Percentiles rank a stretch among this genome's conserved stretches.
Evolutionary conservation across 2,888 invertebrate genomes (phyloP).

Genomic region (Macropis europaea): DNA sequence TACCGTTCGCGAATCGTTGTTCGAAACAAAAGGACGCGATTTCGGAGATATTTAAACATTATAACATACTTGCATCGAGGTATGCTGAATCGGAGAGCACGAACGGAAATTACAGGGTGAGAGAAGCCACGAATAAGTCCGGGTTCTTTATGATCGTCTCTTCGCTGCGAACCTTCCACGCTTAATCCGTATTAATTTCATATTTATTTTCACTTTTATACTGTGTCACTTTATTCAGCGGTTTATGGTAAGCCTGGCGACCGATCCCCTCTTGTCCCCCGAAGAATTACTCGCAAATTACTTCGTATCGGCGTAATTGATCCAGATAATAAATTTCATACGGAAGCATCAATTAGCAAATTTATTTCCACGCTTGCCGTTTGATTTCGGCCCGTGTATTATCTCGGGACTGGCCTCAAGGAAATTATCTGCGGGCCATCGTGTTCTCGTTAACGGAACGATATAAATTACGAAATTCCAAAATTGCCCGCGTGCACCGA

Average conservation of each 20-base stretch:
- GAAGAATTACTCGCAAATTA: constrained; percentile 21
- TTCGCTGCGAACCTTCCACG: neutral
- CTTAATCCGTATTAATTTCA: constrained; percentile 2
- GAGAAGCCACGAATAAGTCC: neutral
- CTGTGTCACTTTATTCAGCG: neutral
- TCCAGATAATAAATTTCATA: constrained; percentile 37
- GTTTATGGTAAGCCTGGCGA: neutral
- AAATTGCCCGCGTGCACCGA: constrained; percentile 9
- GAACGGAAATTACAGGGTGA: neutral
- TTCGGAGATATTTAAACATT: no score
- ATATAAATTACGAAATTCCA: constrained; percentile 38
- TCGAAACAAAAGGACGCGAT: no score
- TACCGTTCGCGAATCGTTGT: no score
- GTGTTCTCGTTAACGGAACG: constrained; percentile 37
- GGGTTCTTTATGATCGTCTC: constrained; percentile 7
- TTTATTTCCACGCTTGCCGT: constrained; percentile 21
- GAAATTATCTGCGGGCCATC: constrained; percentile 22
- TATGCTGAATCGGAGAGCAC: neutral
- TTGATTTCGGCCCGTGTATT: constrained; percentile 15
- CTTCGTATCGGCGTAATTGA: constrained; percentile 23
- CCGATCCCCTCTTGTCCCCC: neutral
- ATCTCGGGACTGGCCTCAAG: neutral
- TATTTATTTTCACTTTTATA: constrained; percentile 22
- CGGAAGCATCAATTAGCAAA: constrained; percentile 35
- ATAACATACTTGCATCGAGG: neutral